Base-by-base conservation (phyloP, 2,888 invertebrate genomes). In the Parochlus steinenii region DNA sequence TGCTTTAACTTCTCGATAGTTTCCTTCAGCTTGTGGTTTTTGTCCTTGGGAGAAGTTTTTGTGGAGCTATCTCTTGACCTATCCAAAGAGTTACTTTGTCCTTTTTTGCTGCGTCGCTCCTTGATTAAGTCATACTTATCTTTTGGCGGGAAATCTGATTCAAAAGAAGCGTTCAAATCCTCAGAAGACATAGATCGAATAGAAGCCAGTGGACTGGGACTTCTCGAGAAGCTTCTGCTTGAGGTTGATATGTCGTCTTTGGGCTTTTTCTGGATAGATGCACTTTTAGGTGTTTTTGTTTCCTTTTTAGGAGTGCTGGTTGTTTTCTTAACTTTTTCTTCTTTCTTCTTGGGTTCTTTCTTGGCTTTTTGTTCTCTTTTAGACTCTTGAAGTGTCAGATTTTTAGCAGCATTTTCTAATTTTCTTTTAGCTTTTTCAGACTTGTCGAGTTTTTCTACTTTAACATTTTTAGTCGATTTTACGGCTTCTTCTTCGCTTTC, bases 1-100 rank as follows among this genome's bases (percentile, higher is more conserved):
- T 70, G 69, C 53, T 71, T 72, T 10, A 72, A 48, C 48, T 71
- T 73, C 51, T 71, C 71, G 35, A 72, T 72, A 1, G 71, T 72
- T 49, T 66, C 66, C 29, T 60, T 53, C 19, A 65, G 47, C 40
- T 64, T 65, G 39, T 60, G 59, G 48, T 65, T 64, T 48, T 65
- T 66, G 14, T 64, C 63, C 46, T 10, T 5, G 6, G 10, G 26
- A 7, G 14, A 12, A 11, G 14, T n/a, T n/a, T n/a, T n/a, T n/a
- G n/a, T n/a, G n/a, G 37, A 14, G 38, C 36, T 26, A 32, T 36
- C 10, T 26, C 31, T 16, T 25, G 32, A 3, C 27, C 35, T n/a
- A n/a, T 26, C 27, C 18, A 22, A 7, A 20, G 5, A n/a, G 4
- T 8, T 4, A 10, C 5, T 25, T 25, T 14, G 6, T 2, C 18